Evolutionary conservation across 2,888 invertebrate genomes (phyloP), one percentile per base, ranked within the genome.

Genomic region (Glomeris marginata): DNA sequence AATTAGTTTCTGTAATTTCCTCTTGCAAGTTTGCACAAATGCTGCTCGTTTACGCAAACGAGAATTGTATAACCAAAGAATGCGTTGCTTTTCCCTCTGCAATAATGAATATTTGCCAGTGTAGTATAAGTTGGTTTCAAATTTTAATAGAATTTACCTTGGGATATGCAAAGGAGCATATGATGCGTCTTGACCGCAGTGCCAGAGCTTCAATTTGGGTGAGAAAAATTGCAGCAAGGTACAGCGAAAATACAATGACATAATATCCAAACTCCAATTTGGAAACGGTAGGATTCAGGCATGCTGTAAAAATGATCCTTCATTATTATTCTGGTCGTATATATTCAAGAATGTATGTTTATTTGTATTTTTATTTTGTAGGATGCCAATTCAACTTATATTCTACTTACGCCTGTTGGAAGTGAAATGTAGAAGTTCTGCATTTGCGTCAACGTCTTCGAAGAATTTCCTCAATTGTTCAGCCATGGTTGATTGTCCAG

Each of bases 41-140:
- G 43, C 49, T 6, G 20, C 36, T 5, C 49, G 11, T 43, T 35
- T 28, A 34, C 35, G 42, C 21, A 49, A 33, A 33, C 35, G 44
- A 10, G 5, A 35, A 28, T 49, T 49, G 38, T 49, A 49, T 15
- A 49, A 28, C 49, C 49, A 49, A 5, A 49, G 15, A 21, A 49
- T 22, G 16, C 49, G 34, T 18, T 35, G 41, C 21, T 49, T 41
- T 41, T 41, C 41, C 18, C 41, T 15, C 41, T 41, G 15, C 5
- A 15, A 38, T 18, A 41, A 10, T 41, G 13, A 2, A 41, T 18
- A 10, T 41, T 18, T 5, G 10, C 15, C 18, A 41, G 4, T 20
- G 3, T 18, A 10, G 18, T 16, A 38, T 16, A 16, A 8, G 8
- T 11, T 35, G 8, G 8, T 18, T 16, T 49, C 35, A 42, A 43